phyloP scores from a whole-genome alignment of 2,888 invertebrate species.

The Exephanes ischioxanthus region DNA sequence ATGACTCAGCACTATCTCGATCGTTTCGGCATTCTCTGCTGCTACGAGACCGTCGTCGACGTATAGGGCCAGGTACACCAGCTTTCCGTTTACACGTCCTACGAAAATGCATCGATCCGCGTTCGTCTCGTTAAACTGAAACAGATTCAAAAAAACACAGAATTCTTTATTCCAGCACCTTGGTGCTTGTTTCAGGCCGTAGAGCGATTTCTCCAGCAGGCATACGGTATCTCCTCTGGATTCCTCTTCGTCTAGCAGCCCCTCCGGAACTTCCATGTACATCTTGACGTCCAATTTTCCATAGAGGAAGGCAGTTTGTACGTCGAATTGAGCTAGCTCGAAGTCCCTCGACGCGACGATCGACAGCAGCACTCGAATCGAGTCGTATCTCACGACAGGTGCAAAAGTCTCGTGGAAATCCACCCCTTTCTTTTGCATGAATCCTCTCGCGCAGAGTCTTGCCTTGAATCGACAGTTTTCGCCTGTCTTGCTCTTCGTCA shows the following conservation, averaged over 20 bases:
- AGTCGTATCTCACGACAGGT: neutral
- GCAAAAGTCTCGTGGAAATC: constrained; percentile 3
- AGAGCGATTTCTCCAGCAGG: constrained; percentile 17
- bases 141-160: neutral
- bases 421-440: neutral
- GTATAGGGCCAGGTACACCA: constrained; percentile 45
- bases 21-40: neutral
- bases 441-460: neutral
- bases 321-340: too few species aligned
- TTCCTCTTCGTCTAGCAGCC: neutral
- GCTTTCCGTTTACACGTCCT: neutral
- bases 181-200: constrained; percentile 43
- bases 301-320: too few species aligned
- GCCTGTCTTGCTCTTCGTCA: neutral
- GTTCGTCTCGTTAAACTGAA: neutral
- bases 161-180: constrained; percentile 34
- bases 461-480: neutral
- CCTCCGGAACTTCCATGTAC: neutral
- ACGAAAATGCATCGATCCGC: constrained; percentile 39
- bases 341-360: neutral
- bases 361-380: neutral
- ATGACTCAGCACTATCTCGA: neutral
- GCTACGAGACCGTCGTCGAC: constrained; percentile 51
- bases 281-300: too few species aligned
- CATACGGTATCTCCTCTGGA: constrained; percentile 12